Conservation (phyloP, 2,797 vertebrate genomes). For the Mus minutoides region DNA sequence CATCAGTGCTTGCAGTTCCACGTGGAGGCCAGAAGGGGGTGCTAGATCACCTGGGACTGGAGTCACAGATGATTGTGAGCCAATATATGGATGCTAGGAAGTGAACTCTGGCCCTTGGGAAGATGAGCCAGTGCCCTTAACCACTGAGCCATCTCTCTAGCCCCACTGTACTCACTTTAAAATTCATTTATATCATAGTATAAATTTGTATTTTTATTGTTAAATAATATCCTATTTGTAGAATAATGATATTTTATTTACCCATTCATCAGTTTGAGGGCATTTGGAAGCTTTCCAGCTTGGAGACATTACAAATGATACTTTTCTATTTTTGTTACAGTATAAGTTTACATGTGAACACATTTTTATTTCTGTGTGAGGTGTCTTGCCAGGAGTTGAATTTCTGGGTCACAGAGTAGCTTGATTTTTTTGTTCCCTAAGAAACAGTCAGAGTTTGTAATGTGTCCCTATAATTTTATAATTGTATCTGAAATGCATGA, state of each 20-base stretch:
- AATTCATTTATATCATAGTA: background rate
- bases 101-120: background rate
- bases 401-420: background rate
- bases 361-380: background rate
- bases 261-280: background rate
- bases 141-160: background rate
- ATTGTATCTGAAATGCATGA: background rate
- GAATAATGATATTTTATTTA: background rate
- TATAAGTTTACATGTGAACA: background rate
- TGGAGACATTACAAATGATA: background rate
- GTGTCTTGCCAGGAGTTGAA: background rate
- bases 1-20: too few relatives aligned
- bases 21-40: background rate
- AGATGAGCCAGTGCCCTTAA: background rate
- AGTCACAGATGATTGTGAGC: background rate
- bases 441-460: background rate
- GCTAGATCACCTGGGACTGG: background rate
- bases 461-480: background rate
- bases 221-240: background rate
- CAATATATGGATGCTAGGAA: background rate
- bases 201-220: background rate
- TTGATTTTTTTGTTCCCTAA: background rate
- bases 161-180: background rate
- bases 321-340: background rate
- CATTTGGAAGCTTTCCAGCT: background rate